phyloP scores from a whole-genome alignment of 2,797 vertebrate species.

The Eulemur mongoz region DNA sequence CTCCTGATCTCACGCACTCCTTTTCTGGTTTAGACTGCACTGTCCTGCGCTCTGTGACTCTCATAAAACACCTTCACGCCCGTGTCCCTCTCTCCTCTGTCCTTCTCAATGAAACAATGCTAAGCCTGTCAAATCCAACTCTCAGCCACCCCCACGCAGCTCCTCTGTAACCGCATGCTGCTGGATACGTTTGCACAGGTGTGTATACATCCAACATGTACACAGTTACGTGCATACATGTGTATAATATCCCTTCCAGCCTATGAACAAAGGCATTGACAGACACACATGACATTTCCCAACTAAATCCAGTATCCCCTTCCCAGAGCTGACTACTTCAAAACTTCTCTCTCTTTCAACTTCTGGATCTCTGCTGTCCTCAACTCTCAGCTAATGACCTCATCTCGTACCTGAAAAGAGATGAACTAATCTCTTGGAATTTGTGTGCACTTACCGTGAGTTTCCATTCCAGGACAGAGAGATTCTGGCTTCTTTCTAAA shows the following conservation, averaged over 20 bases:
- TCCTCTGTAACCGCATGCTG: too few species aligned
- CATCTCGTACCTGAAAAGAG: background rate
- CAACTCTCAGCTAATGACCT: too few species aligned
- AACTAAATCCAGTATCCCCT: too few species aligned
- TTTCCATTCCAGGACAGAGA: background rate
- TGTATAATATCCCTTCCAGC: background rate
- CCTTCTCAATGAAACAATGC: background rate
- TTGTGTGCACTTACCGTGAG: background rate
- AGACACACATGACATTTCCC: background rate
- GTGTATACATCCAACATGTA: background rate
- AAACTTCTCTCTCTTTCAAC: background rate
- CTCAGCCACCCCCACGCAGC: background rate
- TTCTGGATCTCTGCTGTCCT: background rate
- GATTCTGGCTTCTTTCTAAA: background rate
- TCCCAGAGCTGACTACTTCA: background rate
- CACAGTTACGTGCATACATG: background rate
- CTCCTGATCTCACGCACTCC: accelerated
- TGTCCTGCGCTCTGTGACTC: background rate
- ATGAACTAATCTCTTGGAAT: background rate
- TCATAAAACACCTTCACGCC: too few species aligned
- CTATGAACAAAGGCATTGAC: background rate
- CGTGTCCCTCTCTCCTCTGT: background rate
- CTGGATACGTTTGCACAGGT: background rate
- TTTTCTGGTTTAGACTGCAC: too few species aligned
- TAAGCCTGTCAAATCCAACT: background rate